A percentile compares a stretch with the other conserved stretches of the same genome.
Evolutionary conservation across 2,113 vertebrate species (phyloP).

Genomic region (Labeo rohita): DNA sequence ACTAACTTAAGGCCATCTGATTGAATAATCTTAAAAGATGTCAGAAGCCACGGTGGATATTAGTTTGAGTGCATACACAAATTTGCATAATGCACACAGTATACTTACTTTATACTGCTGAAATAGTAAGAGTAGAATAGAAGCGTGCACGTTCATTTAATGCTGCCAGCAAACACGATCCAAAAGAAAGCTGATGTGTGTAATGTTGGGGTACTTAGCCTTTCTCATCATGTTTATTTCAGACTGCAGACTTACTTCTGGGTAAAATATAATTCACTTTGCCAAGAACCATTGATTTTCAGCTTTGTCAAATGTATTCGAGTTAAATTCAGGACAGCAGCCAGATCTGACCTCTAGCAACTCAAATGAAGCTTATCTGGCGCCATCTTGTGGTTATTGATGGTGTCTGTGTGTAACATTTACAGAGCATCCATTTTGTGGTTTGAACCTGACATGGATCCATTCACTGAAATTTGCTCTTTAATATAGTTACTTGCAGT

Average conservation of each 20-base stretch:
- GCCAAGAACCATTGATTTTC: background rate
- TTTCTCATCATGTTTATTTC: too few relatives aligned
- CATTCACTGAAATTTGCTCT: background rate
- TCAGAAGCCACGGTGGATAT: background rate
- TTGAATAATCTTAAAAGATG: background rate
- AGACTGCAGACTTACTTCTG: too few relatives aligned
- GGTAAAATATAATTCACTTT: background rate
- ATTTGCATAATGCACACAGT: too few relatives aligned
- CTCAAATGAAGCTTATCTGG: constrained; percentile 14
- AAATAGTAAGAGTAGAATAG: too few relatives aligned
- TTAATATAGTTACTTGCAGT: background rate
- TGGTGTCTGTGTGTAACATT: background rate
- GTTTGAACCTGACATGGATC: constrained; percentile 1
- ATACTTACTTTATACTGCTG: too few relatives aligned
- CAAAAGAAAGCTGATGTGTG: too few relatives aligned
- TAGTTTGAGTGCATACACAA: background rate
- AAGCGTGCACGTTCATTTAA: too few relatives aligned
- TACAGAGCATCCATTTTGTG: constrained; percentile 64
- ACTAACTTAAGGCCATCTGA: background rate
- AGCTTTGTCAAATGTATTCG: background rate
- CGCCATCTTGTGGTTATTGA: constrained; percentile 69
- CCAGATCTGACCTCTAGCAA: background rate
- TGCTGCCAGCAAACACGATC: too few relatives aligned
- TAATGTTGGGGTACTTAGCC: too few relatives aligned
- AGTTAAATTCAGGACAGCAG: background rate